Evolutionary conservation across 2,888 invertebrate species (phyloP).

Genomic region (Thymelicus lineola): DNA sequence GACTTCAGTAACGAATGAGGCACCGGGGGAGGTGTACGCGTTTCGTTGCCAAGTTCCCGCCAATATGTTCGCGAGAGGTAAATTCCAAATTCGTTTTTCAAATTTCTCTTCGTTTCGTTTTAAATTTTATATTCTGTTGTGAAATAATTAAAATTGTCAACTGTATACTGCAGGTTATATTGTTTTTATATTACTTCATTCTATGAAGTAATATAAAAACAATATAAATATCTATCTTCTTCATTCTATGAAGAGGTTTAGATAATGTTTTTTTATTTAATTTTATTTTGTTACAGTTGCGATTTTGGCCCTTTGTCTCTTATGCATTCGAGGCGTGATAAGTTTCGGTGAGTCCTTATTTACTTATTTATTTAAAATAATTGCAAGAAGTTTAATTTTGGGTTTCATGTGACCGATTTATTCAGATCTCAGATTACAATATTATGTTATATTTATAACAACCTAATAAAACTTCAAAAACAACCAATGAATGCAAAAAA

Average conservation of each 20-base stretch:
- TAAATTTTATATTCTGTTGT: neutral
- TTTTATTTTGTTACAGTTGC: conserved; percentile 67
- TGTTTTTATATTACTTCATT: neutral
- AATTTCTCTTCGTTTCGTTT: conserved; percentile 4
- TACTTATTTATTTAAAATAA: neutral
- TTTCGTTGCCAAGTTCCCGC: conserved; percentile 61
- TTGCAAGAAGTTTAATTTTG: no score
- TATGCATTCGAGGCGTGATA: conserved; percentile 60
- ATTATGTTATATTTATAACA: no score
- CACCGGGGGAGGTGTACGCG: conserved; percentile 62
- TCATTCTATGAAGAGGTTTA: neutral
- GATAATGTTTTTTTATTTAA: conserved; percentile 35
- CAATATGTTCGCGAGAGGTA: conserved; percentile 75
- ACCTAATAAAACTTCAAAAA: no score
- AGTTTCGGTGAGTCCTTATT: conserved; percentile 71
- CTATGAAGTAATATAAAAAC: no score
- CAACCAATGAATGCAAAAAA: no score
- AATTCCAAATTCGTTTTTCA: conserved; percentile 20
- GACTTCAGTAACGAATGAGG: conserved; percentile 55
- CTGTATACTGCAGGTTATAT: no score
- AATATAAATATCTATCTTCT: no score
- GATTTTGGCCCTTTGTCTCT: conserved; percentile 68
- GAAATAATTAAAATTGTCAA: no score
- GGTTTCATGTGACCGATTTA: no score
- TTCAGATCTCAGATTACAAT: no score